phyloP scores from a whole-genome alignment of 2,888 invertebrate species.

The Thumatha senex region DNA sequence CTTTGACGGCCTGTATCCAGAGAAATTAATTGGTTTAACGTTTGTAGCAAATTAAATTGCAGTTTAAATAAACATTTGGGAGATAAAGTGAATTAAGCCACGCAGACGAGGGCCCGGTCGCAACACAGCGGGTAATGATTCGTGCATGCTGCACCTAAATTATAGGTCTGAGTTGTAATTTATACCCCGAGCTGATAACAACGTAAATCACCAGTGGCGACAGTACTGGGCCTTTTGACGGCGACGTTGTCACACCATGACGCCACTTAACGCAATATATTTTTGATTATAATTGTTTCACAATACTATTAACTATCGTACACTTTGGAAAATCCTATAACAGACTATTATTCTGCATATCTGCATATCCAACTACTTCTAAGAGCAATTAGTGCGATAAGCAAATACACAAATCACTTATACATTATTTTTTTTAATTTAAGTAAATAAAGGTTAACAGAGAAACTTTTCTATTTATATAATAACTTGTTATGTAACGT shows the following conservation, averaged over 20 bases:
- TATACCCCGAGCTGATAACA: constrained; percentile 78
- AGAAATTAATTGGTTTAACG: constrained; percentile 38
- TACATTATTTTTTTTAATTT: too few species aligned
- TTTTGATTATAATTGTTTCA: constrained; percentile 32
- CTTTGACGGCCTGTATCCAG: constrained; percentile 4
- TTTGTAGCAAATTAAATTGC: constrained; percentile 59
- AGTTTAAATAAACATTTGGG: constrained; percentile 66
- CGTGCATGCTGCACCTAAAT: constrained; percentile 81
- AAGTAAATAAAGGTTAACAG: too few species aligned
- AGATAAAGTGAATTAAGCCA: constrained; percentile 78
- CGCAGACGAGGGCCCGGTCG: constrained; percentile 47
- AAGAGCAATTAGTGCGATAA: too few species aligned
- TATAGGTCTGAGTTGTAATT: constrained; percentile 78
- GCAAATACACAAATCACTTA: too few species aligned
- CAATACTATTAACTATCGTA: constrained; percentile 1
- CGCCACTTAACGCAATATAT: constrained; percentile 61
- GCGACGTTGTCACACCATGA: constrained; percentile 71
- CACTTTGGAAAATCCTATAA: too few species aligned
- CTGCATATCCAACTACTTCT: too few species aligned
- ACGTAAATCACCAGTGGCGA: constrained; percentile 76
- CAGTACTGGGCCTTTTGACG: constrained; percentile 67
- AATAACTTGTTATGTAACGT: too few species aligned
- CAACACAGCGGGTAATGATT: constrained; percentile 80
- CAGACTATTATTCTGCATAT: too few species aligned
- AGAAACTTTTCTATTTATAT: too few species aligned